Evolutionary conservation across 1,140 invertebrate genomes (phyloP), one percentile per base, ranked within the genome.

Genomic region (Zaprionus kolodkinae): DNA sequence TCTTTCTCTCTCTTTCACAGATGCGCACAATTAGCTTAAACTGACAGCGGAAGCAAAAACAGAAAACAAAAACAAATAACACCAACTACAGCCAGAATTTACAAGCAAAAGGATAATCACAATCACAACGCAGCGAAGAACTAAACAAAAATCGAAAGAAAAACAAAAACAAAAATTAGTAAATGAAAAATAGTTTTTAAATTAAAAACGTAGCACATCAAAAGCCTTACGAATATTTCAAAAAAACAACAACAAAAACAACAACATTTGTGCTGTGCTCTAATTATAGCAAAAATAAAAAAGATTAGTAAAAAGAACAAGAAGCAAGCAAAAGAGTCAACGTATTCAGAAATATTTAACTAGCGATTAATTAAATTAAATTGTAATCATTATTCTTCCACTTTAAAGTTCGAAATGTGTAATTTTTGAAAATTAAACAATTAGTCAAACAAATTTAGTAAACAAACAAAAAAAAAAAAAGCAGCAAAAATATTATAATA

Each of bases 311-410:
- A 52, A 52, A 45, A 35, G 11, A 62, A 54, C 6, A 56, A 71
- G 17, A 70, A 62, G 21, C n/a, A 57, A 62, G 40, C 25, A 59
- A 59, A 59, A 65, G 79, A 70, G 70, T 78, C 78, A 72, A 71
- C 78, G 72, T 66, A 69, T 72, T 38, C 17, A 55, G 36, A 68
- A 63, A 68, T 68, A 68, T 61, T 60, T 54, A 67, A 72, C 59
- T 76, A 40, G 64, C 56, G 45, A 78, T 60, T 66, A 73, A 52
- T 75, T 69, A 66, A 74, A 78, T 81, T 45, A 45, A 85, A 74
- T 71, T 81, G 68, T 86, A 88, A 88, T 88, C 84, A 89, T 89
- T 88, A 85, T 79, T 88, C 85, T 88, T 88, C 85, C 85, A 88
- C 56, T 89, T 89, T 38, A 81, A 87, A 80, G 80, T 88, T 87